Evolutionary conservation across 2,888 invertebrate genomes (phyloP).

Genomic region (Anoncus sp.): DNA sequence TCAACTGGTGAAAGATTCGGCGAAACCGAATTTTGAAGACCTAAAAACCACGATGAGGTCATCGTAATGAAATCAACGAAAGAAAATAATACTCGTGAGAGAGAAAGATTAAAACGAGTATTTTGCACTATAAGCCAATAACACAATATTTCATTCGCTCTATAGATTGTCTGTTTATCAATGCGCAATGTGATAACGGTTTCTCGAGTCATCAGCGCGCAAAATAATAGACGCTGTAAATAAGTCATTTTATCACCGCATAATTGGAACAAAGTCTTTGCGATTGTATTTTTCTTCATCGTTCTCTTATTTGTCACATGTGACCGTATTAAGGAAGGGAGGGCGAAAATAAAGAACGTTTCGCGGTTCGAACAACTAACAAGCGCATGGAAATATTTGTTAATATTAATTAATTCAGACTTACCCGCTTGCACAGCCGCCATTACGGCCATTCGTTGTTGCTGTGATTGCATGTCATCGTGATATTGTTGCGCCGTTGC

Average conservation of each 20-base stretch:
- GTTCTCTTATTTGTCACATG: neutral
- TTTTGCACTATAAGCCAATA: neutral
- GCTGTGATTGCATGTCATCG: conserved; percentile 88
- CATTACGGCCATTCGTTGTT: conserved; percentile 82
- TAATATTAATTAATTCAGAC: conserved; percentile 31
- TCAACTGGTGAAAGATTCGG: conserved; percentile 82
- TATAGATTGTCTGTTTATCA: neutral
- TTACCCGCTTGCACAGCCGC: conserved; percentile 81
- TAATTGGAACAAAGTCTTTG: conserved; percentile 10
- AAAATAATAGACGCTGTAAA: neutral
- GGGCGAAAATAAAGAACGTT: neutral
- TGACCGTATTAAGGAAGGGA: neutral
- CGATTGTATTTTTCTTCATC: neutral
- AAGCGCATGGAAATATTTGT: neutral
- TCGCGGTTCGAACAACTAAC: neutral
- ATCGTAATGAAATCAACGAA: conserved; percentile 1
- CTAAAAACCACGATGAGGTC: conserved; percentile 64
- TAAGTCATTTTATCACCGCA: conserved; percentile 13
- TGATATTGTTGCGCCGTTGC: conserved; percentile 81
- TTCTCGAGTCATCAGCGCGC: neutral
- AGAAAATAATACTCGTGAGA: neutral
- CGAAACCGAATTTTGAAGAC: conserved; percentile 81
- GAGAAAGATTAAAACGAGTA: too few relatives aligned
- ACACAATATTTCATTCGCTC: neutral
- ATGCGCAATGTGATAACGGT: neutral